Base-by-base conservation (phyloP, 2,113 vertebrate genomes). In the Manacus vitellinus region DNA sequence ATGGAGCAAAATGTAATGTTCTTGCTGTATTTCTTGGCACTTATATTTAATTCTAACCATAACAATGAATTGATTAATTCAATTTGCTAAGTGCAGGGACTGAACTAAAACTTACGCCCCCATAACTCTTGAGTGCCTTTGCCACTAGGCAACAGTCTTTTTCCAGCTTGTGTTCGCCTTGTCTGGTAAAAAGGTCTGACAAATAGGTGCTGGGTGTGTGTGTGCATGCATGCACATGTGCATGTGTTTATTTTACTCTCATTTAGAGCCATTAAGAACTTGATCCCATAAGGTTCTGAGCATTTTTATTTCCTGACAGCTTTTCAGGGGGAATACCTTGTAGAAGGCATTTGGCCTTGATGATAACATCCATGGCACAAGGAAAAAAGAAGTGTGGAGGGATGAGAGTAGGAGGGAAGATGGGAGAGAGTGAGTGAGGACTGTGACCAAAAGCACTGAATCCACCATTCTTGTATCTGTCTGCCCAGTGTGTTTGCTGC, bases 251-350 rank as follows among this genome's bases (percentile, higher is more conserved):
- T 85, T 91, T 92, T 94, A 51, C 55, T 81, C 88, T 92, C 85
- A 85, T 94, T 95, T 94, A 88, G 73, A 92, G 92, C 90, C 92
- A 97, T 95, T 96, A 96, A 92, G 91, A 92, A 92, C 92, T 88
- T 75, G 68, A 90, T 95, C 79, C 65, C 65, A 13, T 86, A 89
- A 54, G 62, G 77, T 89, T 94, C 74, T 75, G 84, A 95, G 89
- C 92, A 41, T 66, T 95, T 96, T 86, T 93, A 77, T 81, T 92
- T 95, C 94, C 92, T 92, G 76, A 12, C 0, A 5, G 41, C 61
- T 92, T 84, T 93, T 80, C 24, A 49, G 43, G 72, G 41, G 58
- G 56, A 89, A 8, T 62, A 92, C 85, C 82, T 90, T 86, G 51
- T 35, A 74, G 75, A 67, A 80, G 28, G 51, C 55, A 67, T 86